phyloP scores from a whole-genome alignment of 2,797 vertebrate genomes.

The Pantherophis vulpinus region DNA sequence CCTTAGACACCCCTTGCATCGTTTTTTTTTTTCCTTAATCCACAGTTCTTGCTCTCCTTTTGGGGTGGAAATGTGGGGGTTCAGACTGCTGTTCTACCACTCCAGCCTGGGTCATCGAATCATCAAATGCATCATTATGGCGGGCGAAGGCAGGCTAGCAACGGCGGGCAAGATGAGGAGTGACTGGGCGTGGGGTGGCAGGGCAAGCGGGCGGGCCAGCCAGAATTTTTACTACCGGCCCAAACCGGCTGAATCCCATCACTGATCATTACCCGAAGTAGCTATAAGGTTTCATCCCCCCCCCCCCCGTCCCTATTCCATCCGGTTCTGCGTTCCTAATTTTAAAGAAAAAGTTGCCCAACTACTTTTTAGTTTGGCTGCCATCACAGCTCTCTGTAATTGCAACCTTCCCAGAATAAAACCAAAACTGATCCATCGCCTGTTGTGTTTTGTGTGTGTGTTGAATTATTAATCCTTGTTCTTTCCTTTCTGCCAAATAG shows the following conservation, averaged over 20 bases:
- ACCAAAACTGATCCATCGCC: neutral
- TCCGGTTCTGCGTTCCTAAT: neutral
- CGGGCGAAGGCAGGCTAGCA: too few relatives aligned
- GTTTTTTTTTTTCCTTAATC: neutral
- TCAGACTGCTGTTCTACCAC: neutral
- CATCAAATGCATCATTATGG: neutral
- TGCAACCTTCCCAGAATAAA: neutral
- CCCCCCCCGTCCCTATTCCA: accelerated
- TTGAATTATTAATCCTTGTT: slow-evolving; percentile 23
- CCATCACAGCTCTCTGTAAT: neutral
- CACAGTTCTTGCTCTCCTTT: neutral
- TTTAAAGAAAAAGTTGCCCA: neutral
- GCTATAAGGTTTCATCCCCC: neutral
- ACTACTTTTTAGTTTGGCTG: neutral
- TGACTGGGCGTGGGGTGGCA: too few relatives aligned
- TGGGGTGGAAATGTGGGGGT: neutral
- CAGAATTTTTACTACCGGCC: too few relatives aligned
- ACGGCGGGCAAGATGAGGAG: too few relatives aligned
- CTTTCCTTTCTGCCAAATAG: slow-evolving; percentile 40
- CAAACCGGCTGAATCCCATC: too few relatives aligned
- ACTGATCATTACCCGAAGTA: neutral
- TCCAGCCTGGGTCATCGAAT: neutral
- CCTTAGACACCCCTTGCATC: neutral
- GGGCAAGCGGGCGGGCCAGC: too few relatives aligned
- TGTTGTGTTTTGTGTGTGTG: slow-evolving; percentile 11